A percentile compares a stretch with the other conserved stretches of the same genome.
Evolutionary conservation across 2,113 vertebrate species (phyloP).

Genomic region (Origma solitaria): DNA sequence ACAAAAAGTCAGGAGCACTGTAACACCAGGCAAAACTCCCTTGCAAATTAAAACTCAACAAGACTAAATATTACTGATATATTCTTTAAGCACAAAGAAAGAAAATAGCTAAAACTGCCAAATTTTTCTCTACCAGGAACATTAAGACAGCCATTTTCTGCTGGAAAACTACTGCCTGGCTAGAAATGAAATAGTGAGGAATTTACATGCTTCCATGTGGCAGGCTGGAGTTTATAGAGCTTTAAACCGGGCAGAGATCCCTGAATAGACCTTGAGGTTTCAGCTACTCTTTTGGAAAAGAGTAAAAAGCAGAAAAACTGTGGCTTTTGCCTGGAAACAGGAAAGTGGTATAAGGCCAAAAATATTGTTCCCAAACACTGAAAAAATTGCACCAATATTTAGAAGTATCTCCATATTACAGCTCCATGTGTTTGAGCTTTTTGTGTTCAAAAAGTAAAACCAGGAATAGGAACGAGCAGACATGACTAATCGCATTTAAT

Average conservation of each 20-base stretch:
- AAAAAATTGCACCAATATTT: slow-evolving; percentile 21
- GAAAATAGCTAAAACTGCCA: neutral
- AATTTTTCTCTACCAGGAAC: neutral
- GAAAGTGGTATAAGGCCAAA: neutral
- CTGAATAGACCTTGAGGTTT: slow-evolving; percentile 26
- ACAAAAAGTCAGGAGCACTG: neutral
- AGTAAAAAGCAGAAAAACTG: slow-evolving; percentile 32
- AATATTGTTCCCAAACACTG: slow-evolving; percentile 31
- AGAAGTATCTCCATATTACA: slow-evolving; percentile 24
- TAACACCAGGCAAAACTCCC: neutral
- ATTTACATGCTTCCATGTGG: neutral
- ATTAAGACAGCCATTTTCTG: neutral
- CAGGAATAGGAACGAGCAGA: slow-evolving; percentile 21
- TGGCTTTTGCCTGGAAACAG: slow-evolving; percentile 41
- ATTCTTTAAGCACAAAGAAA: neutral
- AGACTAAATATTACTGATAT: neutral
- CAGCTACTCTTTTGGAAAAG: slow-evolving; percentile 5
- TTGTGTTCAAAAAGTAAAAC: slow-evolving; percentile 16
- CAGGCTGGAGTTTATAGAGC: neutral
- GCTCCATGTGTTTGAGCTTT: neutral
- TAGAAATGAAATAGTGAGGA: neutral
- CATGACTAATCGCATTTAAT: slow-evolving; percentile 39
- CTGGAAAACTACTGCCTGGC: neutral
- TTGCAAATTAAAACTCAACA: neutral
- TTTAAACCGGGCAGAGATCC: slow-evolving; percentile 2